A percentile compares a stretch with the other conserved stretches of the same genome.
phyloP scores from a whole-genome alignment of 1,140 invertebrate genomes.

The Thaumatotibia leucotreta region DNA sequence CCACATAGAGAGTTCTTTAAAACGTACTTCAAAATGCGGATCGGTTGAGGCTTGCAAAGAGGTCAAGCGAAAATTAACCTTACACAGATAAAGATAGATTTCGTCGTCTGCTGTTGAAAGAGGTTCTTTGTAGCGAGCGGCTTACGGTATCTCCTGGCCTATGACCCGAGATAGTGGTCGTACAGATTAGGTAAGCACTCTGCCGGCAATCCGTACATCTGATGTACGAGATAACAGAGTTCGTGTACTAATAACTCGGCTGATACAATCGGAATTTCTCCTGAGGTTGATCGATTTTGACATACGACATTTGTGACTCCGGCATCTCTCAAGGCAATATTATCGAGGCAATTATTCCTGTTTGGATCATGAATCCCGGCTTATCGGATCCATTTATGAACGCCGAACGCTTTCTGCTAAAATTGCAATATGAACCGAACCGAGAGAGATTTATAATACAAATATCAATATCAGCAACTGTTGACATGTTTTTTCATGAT shows the following conservation, averaged over 20 bases:
- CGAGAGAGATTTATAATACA: slow-evolving; percentile 21
- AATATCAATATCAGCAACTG: slow-evolving; percentile 29
- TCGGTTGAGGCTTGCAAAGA: slow-evolving; percentile 18
- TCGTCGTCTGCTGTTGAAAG: slow-evolving; percentile 20
- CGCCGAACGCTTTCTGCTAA: not conserved
- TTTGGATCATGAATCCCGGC: slow-evolving; percentile 1
- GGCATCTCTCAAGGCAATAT: not conserved
- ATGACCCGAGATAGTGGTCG: slow-evolving; percentile 46
- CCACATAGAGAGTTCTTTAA: slow-evolving; percentile 43
- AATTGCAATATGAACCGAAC: not conserved
- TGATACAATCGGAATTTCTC: slow-evolving; percentile 28
- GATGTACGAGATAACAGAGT: slow-evolving; percentile 39
- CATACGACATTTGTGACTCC: slow-evolving; percentile 3
- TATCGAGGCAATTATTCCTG: slow-evolving; percentile 9
- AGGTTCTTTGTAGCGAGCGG: slow-evolving; percentile 18
- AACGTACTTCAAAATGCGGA: slow-evolving; percentile 27
- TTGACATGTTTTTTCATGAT: slow-evolving; percentile 47
- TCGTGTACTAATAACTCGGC: slow-evolving; percentile 29
- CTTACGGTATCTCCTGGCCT: slow-evolving; percentile 56
- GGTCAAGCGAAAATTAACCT: slow-evolving; percentile 31
- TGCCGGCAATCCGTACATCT: slow-evolving; percentile 42
- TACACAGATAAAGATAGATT: slow-evolving; percentile 22
- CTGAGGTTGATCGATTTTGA: slow-evolving; percentile 2
- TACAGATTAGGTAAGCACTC: slow-evolving; percentile 47
- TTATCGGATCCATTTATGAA: slow-evolving; percentile 7